phyloP scores from a whole-genome alignment of 2,113 vertebrate genomes.

The Actenoides lindsayi region DNA sequence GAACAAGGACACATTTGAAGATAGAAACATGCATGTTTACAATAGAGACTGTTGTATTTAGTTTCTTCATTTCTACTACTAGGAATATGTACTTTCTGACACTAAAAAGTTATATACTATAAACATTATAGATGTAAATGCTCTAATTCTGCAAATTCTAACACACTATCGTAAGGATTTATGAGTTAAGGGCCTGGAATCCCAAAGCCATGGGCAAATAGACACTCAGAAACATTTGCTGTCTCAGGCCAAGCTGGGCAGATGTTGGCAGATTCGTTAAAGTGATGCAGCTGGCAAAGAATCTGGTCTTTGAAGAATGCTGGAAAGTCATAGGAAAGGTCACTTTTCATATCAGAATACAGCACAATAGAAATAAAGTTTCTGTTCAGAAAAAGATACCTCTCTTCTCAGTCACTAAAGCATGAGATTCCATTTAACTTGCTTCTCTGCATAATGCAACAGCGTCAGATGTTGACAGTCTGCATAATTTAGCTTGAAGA shows the following conservation, averaged over 20 bases:
- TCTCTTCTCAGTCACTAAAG: neutral
- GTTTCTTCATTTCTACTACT: neutral
- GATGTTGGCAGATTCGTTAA: neutral
- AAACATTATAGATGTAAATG: neutral
- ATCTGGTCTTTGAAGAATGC: neutral
- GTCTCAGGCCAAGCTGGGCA: neutral
- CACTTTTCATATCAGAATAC: conserved; percentile 42
- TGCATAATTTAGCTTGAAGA: neutral
- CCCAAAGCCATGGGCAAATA: neutral
- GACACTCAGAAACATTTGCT: neutral
- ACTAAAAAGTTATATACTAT: neutral
- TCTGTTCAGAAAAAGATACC: neutral
- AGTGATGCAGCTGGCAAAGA: conserved; percentile 3
- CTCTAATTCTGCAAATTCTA: neutral
- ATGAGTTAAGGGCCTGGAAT: neutral
- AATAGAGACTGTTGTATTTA: neutral
- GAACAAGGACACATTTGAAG: neutral
- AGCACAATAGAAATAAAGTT: neutral
- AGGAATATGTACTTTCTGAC: neutral
- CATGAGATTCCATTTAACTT: neutral
- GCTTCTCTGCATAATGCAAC: neutral
- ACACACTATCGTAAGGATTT: neutral
- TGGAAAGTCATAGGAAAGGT: neutral
- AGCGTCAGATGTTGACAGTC: neutral
- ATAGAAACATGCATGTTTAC: neutral